Evolutionary conservation across 2,113 vertebrate species (phyloP), one percentile per base, ranked within the genome.

Genomic region (Papio anubis): DNA sequence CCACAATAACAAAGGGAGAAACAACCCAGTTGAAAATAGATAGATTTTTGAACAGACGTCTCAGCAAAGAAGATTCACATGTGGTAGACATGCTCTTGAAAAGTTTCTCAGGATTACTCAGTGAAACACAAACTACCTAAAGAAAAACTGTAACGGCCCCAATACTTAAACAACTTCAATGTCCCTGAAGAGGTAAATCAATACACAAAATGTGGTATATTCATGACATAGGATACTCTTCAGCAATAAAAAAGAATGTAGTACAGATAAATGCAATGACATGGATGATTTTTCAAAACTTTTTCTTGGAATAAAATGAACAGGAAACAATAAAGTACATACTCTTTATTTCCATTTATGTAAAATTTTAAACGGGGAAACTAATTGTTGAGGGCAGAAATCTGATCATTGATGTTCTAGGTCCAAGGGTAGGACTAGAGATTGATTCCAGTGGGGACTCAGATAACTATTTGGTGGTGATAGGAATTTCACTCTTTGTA

Each of bases 311-410:
- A 9, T 35, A 84, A 59, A 79, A 82, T 6, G 30, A 72, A 40
- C 21, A 78, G n/a, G 35, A 27, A 10, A 3, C 27, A 17, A 79
- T 55, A n/a, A 21, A 18, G 3, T 1, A 0, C 4, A 35, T 16
- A 48, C 1, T 2, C 5, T 23, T 59, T 59, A 14, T 38, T 78
- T 52, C 64, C 17, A 8, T 45, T 20, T 25, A 52, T 4, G 7
- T 4, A 64, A 25, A 84, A 64, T 18, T 73, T 23, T 13, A 38
- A 80, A 25, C 25, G 30, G 32, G 32, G 8, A 25, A 61, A 57
- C 6, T 10, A 20, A 45, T 45, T 20, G 35, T 73, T 30, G 32
- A 48, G 21, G 35, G 68, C 11, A n/a, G 78, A 45, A 57, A 45
- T 7, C 25, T 20, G 38, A 25, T 30, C 8, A 20, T 13, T 12